Base-by-base conservation (phyloP, 2,888 invertebrate species). In the Cheilosia vernalis region DNA sequence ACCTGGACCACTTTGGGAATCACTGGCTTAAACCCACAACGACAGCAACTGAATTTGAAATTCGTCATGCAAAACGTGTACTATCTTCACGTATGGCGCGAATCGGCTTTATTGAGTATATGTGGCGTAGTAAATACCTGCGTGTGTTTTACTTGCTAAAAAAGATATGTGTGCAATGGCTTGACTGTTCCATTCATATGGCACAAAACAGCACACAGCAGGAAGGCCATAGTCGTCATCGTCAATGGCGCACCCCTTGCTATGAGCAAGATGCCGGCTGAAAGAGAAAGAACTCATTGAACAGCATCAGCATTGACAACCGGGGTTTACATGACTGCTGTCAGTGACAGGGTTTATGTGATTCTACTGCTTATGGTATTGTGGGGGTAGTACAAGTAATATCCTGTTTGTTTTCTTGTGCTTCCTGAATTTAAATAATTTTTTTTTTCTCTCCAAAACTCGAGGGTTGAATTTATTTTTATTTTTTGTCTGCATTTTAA, bases 381-480 rank as follows among this genome's bases (percentile, higher is more conserved):
- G 70, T 44, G 67, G 67, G 55, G 79, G 64, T 84, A 37, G 63
- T 19, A 27, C 24, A 73, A 64, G 79, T 70, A 80, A 84, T 84
- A 84, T 84, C 84, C 84, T 84, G 80, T 84, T 84, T 84, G 74
- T 63, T 60, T 63, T 60, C 51, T 67, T 79, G 78, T 69, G 83
- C 73, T 79, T 80, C 80, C 80, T 80, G 84, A 84, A 80, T 84
- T 70, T 74, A 80, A 84, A 84, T 66, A 61, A 44, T 56, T 40
- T n/a, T 33, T 49, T 27, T 56, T 56, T 2, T 21, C 33, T 24
- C 42, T 51, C 10, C 30, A 69, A 67, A 74, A 74, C 19, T 40
- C 13, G 3, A 21, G 82, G 78, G 82, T 66, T 82, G 77, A 60
- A 51, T 78, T 64, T 53, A 66, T 61, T 51, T 47, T 51, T 24